Evolutionary conservation across 2,797 vertebrate genomes (phyloP), one percentile per base, ranked within the genome.

Genomic region (Hapalemur alaotrensis): DNA sequence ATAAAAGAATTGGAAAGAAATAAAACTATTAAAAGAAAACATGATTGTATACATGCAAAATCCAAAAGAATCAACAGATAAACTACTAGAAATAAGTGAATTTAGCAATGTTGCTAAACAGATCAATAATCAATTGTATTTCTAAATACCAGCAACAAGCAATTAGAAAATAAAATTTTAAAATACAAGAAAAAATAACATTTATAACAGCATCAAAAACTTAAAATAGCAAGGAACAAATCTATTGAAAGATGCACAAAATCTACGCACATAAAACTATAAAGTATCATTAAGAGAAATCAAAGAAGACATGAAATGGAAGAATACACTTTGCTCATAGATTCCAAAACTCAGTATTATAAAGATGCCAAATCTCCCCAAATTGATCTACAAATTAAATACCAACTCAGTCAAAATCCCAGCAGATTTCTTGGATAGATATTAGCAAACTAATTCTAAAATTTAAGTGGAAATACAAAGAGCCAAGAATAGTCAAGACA

Each of bases 361-460:
- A 88, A 61, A 88, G 63, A 84, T 20, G 10, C 35, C 38, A 61
- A 61, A 81, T 81, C 15, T 92, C 48, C 46, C 46, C 72, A 70
- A 70, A 82, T 30, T 82, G 61, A 94, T 23, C 28, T 65, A 85
- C n/a, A 91, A 87, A 43, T 72, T 43, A 73, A 93, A 90, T 91
- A 82, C 14, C 25, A 91, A 67, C 20, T 93, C 75, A 91, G 10
- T 69, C 30, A 91, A 86, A 93, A 81, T 87, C 70, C 32, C 32
- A 85, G 70, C 17, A 91, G 28, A 20, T 65, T 93, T 91, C 50
- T 17, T 22, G 18, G 32, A 35, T 41, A 91, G 23, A 63, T 65
- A 80, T 15, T 67, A 38, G 41, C 78, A 78, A 63, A 5, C 18
- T 83, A 93, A 52, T 78, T 89, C 50, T 83, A 78, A 96, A 92